Base-by-base conservation (phyloP, 2,113 vertebrate genomes). In the Acrocephalus kingi region DNA sequence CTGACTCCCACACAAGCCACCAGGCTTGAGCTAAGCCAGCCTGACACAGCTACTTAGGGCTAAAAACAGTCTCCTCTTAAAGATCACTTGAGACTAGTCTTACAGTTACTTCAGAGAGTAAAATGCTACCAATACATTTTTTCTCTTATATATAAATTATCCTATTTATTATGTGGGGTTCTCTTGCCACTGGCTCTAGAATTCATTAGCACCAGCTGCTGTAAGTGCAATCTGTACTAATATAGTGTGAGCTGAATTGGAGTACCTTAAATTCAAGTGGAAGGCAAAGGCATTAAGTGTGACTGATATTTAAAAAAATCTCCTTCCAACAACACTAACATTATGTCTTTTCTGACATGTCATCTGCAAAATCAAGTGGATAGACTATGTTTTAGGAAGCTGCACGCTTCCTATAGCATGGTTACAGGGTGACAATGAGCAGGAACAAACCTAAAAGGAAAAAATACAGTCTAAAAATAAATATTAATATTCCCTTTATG, bases 1-100 rank as follows among this genome's bases (percentile, higher is more conserved):
- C 1, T 6, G 12, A 7, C 55, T 33, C 48, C 69, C 52, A 56
- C 63, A 7, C 30, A 19, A 49, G 63, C 0, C 0, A 64, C 33
- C 11, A 31, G 75, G 63, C 52, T 16, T 13, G 9, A 23, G 41
- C 22, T 28, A 37, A 56, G 33, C 20, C 37, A 62, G 35, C 74
- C 41, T 37, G 2, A 9, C 20, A 35, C 49, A 45, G 48, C 51
- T 9, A 13, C 27, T 15, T 11, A 31, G 30, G 4, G 16, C 52
- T 48, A 51, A 46, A 64, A 71, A 39, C 4, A 56, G 5, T 7
- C 48, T 39, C 39, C 21, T 72, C 56, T 85, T 72, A 20, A 62
- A 52, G 56, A 77, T n/a, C 45, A 35, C 13, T 4, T 14, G 55
- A 37, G 11, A 81, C 30, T 51, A 43, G n/a, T 31, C 31, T 71